Evolutionary conservation across 2,113 vertebrate species (phyloP).

Genomic region (Calonectris borealis): DNA sequence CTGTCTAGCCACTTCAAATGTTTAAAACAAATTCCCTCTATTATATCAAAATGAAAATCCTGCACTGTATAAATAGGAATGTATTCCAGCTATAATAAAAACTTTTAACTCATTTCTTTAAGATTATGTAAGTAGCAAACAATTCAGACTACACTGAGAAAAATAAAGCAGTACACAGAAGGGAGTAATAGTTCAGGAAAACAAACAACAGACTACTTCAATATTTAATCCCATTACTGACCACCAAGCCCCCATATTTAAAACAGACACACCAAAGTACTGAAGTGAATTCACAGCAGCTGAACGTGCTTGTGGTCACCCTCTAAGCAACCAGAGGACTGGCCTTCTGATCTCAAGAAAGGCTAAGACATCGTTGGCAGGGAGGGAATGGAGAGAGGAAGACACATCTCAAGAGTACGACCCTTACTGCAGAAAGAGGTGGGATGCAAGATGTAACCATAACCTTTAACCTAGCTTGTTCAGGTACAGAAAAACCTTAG

Average conservation of each 20-base stretch:
- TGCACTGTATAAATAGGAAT: background rate
- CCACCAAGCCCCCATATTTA: background rate
- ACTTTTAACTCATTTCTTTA: background rate
- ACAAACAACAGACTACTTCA: background rate
- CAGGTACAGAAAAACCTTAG: background rate
- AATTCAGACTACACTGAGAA: background rate
- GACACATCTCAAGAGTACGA: background rate
- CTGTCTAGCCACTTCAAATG: background rate
- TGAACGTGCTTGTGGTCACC: background rate
- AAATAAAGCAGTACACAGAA: slow-evolving; percentile 7
- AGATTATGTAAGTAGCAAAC: background rate
- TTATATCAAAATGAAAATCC: background rate
- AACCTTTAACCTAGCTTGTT: background rate
- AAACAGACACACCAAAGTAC: background rate
- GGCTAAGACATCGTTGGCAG: background rate
- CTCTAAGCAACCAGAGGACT: background rate
- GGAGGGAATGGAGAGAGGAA: background rate
- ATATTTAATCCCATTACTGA: background rate
- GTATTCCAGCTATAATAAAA: slow-evolving; percentile 2
- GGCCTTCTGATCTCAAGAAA: background rate
- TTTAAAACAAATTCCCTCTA: slow-evolving; percentile 1
- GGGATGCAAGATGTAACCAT: background rate
- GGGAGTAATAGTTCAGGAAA: background rate
- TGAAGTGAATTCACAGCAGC: background rate
- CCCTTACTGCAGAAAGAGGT: background rate